Evolutionary conservation across 1,140 invertebrate genomes (phyloP).

Genomic region (Lasaia peninsularis): DNA sequence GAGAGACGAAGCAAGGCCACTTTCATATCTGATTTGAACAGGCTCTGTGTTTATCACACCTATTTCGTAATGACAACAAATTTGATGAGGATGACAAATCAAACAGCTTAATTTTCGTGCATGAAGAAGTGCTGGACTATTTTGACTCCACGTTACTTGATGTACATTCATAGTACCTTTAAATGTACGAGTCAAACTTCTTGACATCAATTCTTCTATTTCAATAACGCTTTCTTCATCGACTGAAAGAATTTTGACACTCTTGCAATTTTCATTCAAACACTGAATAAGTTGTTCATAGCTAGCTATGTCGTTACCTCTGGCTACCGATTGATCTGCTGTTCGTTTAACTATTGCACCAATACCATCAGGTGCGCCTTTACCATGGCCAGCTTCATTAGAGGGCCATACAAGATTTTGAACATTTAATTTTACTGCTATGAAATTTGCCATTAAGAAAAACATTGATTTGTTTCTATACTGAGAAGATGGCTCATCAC

Average conservation of each 20-base stretch:
- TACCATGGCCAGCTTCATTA: constrained; percentile 23
- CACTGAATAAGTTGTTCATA: not conserved
- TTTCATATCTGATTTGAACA: too few relatives aligned
- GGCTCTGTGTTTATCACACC: too few relatives aligned
- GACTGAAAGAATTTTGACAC: not conserved
- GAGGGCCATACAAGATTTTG: constrained; percentile 21
- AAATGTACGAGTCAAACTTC: not conserved
- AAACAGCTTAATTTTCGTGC: too few relatives aligned
- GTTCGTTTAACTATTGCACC: constrained; percentile 18
- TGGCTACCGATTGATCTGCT: not conserved
- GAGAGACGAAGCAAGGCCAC: too few relatives aligned
- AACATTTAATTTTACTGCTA: constrained; percentile 12
- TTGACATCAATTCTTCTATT: not conserved
- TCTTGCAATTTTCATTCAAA: not conserved
- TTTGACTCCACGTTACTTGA: too few relatives aligned
- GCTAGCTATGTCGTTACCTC: not conserved
- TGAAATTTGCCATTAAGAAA: constrained; percentile 17
- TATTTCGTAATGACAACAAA: too few relatives aligned
- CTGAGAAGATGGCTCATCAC: constrained; percentile 26
- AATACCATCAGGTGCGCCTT: constrained; percentile 27
- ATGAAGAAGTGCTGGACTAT: too few relatives aligned
- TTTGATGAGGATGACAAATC: too few relatives aligned
- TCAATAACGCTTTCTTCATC: not conserved
- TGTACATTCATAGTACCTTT: not conserved
- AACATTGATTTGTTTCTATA: constrained; percentile 29